Evolutionary conservation across 1,140 invertebrate genomes (phyloP).

Genomic region (Ips typographus): DNA sequence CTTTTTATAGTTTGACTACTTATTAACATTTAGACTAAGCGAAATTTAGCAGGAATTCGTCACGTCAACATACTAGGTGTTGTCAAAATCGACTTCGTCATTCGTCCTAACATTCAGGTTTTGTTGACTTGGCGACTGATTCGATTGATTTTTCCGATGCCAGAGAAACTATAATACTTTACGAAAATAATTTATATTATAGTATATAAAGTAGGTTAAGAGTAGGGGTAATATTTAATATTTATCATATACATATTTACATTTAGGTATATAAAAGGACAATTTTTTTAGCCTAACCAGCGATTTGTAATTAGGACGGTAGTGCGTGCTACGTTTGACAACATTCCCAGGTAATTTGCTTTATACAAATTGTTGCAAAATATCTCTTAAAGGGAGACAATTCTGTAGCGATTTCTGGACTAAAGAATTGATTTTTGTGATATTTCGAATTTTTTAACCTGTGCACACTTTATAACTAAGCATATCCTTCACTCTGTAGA

Average conservation of each 20-base stretch:
- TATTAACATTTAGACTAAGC: background rate
- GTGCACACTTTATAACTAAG: conserved; percentile 5
- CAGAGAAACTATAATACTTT: conserved; percentile 11
- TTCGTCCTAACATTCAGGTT: background rate
- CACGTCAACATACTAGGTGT: background rate
- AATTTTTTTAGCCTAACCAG: no score
- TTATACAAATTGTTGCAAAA: no score
- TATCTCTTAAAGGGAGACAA: no score
- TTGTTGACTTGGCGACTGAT: background rate
- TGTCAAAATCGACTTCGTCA: conserved; percentile 5
- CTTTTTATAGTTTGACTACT: conserved; percentile 25
- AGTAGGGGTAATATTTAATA: conserved; percentile 14
- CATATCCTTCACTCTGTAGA: conserved; percentile 13
- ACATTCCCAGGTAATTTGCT: no score
- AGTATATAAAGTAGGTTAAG: conserved; percentile 1
- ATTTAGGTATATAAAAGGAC: background rate
- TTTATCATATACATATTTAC: conserved; percentile 20
- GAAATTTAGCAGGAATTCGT: background rate
- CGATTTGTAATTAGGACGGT: no score
- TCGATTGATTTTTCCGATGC: conserved; percentile 3
- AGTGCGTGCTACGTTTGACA: no score
- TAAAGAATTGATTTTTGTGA: conserved; percentile 10
- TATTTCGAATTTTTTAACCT: no score
- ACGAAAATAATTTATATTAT: conserved; percentile 14
- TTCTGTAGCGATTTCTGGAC: background rate